Base-by-base conservation (phyloP, 2,113 vertebrate species). In the Girardinichthys multiradiatus region DNA sequence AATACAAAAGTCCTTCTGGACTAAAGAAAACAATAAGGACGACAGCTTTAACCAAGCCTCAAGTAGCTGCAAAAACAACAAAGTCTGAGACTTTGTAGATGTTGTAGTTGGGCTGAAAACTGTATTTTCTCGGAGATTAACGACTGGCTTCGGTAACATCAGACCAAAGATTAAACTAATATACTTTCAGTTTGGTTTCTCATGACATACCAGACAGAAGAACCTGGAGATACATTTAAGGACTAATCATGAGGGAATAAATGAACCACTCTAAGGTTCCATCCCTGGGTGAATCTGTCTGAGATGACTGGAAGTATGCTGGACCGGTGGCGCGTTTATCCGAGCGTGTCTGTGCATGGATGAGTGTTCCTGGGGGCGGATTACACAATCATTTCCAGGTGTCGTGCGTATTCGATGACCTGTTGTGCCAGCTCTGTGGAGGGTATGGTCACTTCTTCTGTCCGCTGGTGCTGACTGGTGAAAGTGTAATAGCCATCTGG, bases 311-410 rank as follows among this genome's bases (percentile, higher is more conserved):
- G 57, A 68, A 77, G 66, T 76, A 63, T 64, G 42, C 42, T 60
- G 80, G 39, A 71, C 63, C 72, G 37, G 61, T 37, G 15, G 70
- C 10, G 58, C 75, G 72, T 81, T 74, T 81, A 69, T 76, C 57
- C 51, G 72, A 72, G 67, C 85, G 63, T 65, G 74, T 86, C 78
- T 80, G 79, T 88, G 79, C 79, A 82, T 37, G 74, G 75, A 24
- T n/a, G 70, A 82, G 68, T 70, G 82, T 71, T 90, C 76, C 85
- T 79, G 77, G 74, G 79, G 79, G 65, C 29, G 45, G 71, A 82
- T 89, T 95, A 97, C 89, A 98, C 97, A 71, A 98, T 98, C 97
- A 98, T 98, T 89, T 98, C 97, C 90, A 98, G 94, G 91, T 98
- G 97, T 72, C 96, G 93, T 64, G 97, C 96, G 24, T 97, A 98